Percentiles rank a stretch among this genome's conserved stretches.
Conservation (phyloP, 1,140 invertebrate genomes). For the Polypedilum pembai region DNA sequence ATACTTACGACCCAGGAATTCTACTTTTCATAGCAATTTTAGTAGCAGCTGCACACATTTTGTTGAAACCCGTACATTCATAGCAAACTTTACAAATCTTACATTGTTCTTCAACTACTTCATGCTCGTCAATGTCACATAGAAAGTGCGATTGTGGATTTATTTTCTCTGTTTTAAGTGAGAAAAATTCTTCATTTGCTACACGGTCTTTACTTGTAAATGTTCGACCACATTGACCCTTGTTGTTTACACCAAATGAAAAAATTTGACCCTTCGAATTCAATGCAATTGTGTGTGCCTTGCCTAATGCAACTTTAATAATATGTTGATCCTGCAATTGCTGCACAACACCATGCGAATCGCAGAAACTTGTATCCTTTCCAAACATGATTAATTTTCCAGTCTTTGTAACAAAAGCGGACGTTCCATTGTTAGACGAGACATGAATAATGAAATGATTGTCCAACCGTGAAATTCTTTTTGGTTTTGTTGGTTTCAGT, state of each 20-base stretch:
- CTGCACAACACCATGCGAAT: slow-evolving; percentile 59
- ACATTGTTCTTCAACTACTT: slow-evolving; percentile 41
- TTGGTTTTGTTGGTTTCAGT: slow-evolving; percentile 84
- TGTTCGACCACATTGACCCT: slow-evolving; percentile 93
- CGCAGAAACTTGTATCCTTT: slow-evolving; percentile 86
- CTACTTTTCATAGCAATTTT: slow-evolving; percentile 57
- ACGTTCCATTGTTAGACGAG: slow-evolving; percentile 91
- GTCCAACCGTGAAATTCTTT: slow-evolving; percentile 86
- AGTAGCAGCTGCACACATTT: slow-evolving; percentile 71
- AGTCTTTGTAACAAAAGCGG: slow-evolving; percentile 80
- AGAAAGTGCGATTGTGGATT: slow-evolving; percentile 30
- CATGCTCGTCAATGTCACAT: slow-evolving; percentile 43
- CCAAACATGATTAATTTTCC: slow-evolving; percentile 90
- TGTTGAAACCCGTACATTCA: slow-evolving; percentile 90
- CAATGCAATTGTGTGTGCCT: slow-evolving; percentile 86
- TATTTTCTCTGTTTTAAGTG: neutral
- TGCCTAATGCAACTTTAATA: slow-evolving; percentile 80
- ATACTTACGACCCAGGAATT: slow-evolving; percentile 55
- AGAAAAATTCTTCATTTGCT: slow-evolving; percentile 20
- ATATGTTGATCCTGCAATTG: slow-evolving; percentile 73
- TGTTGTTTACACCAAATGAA: slow-evolving; percentile 96
- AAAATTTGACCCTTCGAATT: slow-evolving; percentile 85
- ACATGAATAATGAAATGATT: slow-evolving; percentile 71
- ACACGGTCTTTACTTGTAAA: slow-evolving; percentile 52
- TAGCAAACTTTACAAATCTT: slow-evolving; percentile 76